Evolutionary conservation across 2,797 vertebrate genomes (phyloP).

Genomic region (Harpagifer antarcticus): DNA sequence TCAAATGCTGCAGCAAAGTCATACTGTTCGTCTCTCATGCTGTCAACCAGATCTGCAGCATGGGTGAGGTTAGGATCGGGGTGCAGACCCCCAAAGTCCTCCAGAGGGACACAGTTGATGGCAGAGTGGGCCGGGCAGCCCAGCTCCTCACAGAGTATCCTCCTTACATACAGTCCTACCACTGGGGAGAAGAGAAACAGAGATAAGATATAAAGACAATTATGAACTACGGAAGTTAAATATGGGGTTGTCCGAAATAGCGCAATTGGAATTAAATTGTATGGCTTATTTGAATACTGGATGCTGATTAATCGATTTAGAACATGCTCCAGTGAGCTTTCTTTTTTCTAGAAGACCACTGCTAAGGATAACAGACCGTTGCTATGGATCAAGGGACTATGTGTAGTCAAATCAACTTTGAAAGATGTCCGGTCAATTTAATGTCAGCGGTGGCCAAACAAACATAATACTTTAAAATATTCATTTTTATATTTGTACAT

Average conservation of each 20-base stretch:
- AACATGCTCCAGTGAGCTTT: no score
- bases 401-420: no score
- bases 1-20: conserved; percentile 98
- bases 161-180: conserved; percentile 93
- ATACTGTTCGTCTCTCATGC: conserved; percentile 93
- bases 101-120: conserved; percentile 92
- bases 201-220: not conserved
- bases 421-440: no score
- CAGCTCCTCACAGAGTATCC: conserved; percentile 96
- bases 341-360: no score
- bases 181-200: conserved; percentile 76
- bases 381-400: no score
- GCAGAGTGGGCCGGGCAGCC: conserved; percentile 94
- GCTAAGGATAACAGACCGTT: no score
- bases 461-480: no score
- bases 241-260: not conserved
- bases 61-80: conserved; percentile 94
- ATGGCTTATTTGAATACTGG: no score
- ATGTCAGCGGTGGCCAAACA: no score
- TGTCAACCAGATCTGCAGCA: conserved; percentile 91
- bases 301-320: no score
- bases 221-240: conserved; percentile 8
- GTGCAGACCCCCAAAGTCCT: conserved; percentile 94
- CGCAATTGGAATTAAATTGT: not conserved
- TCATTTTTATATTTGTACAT: no score